These are phyloP conservation scores for Conus ventricosus DNA, from an alignment of 1,140 invertebrate species.

Conservation along the genomic window DNA sequence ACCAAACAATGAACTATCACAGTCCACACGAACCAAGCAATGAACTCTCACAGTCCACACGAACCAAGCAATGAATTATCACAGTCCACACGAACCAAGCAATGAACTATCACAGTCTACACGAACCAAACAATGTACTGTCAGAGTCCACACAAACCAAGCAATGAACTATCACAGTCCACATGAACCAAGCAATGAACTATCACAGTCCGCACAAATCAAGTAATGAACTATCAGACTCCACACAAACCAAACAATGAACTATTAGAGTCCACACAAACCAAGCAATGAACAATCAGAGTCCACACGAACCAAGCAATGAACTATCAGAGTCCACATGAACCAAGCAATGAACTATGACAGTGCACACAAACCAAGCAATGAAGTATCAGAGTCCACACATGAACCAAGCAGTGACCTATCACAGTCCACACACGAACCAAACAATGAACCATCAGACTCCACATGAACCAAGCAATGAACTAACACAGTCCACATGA, in stretches of 20 bases:
- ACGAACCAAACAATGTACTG: neutral
- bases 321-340: neutral
- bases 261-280: neutral
- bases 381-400: neutral
- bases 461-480: neutral
- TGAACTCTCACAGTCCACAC: no score
- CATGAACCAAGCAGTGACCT: slow-evolving; percentile 5
- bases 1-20: no score
- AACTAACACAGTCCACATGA: neutral
- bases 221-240: no score
- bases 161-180: neutral
- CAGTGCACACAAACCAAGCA: no score
- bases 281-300: neutral
- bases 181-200: neutral
- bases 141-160: neutral
- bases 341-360: neutral
- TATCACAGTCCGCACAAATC: no score
- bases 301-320: neutral
- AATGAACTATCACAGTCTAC: neutral
- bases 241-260: neutral
- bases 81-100: neutral
- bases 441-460: no score
- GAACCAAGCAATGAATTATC: no score
- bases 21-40: no score
- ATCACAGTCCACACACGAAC: neutral